phyloP scores from a whole-genome alignment of 2,113 vertebrate genomes.

The Lasiurus borealis region DNA sequence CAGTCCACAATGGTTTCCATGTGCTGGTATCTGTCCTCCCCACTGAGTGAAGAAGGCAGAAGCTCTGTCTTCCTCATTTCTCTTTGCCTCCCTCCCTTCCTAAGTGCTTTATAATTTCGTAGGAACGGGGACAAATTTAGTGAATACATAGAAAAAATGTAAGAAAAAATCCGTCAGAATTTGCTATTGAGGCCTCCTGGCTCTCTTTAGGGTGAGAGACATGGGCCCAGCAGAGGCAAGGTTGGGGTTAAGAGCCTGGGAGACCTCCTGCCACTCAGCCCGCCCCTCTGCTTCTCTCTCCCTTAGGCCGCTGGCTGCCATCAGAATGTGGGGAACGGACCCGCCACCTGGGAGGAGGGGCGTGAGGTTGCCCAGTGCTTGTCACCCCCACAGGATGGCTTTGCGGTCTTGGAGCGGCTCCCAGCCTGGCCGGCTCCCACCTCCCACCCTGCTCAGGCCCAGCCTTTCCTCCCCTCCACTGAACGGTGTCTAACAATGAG shows the following conservation, averaged over 20 bases:
- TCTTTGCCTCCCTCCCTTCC: neutral
- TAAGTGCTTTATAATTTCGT: neutral
- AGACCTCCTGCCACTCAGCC: neutral
- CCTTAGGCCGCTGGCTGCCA: neutral
- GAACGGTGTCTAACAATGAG: slow-evolving; percentile 74
- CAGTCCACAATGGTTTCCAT: neutral
- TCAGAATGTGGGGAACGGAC: neutral
- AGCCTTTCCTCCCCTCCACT: slow-evolving; percentile 66
- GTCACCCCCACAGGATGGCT: neutral
- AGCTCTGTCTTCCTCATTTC: neutral
- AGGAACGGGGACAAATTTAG: neutral
- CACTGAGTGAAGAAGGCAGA: slow-evolving; percentile 32
- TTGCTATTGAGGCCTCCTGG: neutral
- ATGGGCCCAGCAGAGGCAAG: no score
- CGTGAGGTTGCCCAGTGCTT: neutral
- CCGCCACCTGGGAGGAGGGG: neutral
- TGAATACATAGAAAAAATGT: neutral
- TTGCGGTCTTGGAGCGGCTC: neutral
- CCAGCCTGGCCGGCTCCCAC: neutral
- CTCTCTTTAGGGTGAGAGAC: neutral
- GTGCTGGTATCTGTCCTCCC: neutral
- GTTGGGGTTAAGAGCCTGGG: neutral
- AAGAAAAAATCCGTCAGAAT: neutral
- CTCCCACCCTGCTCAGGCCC: neutral
- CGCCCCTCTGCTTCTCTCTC: neutral